Percentiles rank a stretch among this genome's conserved stretches.
Conservation (phyloP, 37 sponge, comb jelly and placozoan species). For the Spongilla lacustris region DNA sequence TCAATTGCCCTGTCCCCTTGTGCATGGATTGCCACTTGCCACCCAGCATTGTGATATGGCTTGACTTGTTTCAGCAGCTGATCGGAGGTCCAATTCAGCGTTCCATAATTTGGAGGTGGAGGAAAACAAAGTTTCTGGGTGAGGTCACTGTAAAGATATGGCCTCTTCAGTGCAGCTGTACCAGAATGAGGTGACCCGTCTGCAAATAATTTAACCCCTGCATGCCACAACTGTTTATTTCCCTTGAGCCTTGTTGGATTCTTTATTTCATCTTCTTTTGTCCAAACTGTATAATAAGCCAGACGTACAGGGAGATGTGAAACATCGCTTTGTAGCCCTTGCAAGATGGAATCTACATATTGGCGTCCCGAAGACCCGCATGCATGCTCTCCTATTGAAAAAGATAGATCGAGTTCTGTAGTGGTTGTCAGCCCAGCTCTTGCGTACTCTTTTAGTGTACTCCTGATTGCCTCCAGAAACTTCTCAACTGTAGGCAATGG, state of each 20-base stretch:
- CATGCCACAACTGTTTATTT: not conserved
- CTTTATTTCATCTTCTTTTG: too few species aligned
- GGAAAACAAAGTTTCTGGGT: slow-evolving; percentile 43
- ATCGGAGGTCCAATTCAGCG: slow-evolving; percentile 15
- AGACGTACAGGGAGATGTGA: not conserved
- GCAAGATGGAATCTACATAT: not conserved
- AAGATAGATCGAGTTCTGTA: slow-evolving; percentile 29
- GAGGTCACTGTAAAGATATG: slow-evolving; percentile 33
- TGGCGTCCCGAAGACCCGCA: too few species aligned
- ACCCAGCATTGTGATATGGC: slow-evolving; percentile 12
- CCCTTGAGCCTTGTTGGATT: not conserved
- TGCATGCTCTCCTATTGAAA: too few species aligned
- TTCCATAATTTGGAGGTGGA: slow-evolving; percentile 18
- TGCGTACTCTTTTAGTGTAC: slow-evolving; percentile 27
- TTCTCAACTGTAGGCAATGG: not conserved
- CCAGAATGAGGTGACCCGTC: slow-evolving; percentile 66
- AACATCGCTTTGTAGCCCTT: not conserved
- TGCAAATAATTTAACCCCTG: slow-evolving; percentile 41
- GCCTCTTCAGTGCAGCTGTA: slow-evolving; percentile 34
- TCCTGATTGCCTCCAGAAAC: not conserved
- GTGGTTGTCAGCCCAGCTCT: slow-evolving; percentile 59
- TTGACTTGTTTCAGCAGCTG: not conserved
- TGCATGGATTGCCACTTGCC: slow-evolving; percentile 52
- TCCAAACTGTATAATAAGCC: not conserved
- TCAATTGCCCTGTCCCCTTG: slow-evolving; percentile 71